These are phyloP conservation scores for Harpagoxenus sublaevis DNA, from an alignment of 2,888 invertebrate genomes.

Conservation along the genomic window DNA sequence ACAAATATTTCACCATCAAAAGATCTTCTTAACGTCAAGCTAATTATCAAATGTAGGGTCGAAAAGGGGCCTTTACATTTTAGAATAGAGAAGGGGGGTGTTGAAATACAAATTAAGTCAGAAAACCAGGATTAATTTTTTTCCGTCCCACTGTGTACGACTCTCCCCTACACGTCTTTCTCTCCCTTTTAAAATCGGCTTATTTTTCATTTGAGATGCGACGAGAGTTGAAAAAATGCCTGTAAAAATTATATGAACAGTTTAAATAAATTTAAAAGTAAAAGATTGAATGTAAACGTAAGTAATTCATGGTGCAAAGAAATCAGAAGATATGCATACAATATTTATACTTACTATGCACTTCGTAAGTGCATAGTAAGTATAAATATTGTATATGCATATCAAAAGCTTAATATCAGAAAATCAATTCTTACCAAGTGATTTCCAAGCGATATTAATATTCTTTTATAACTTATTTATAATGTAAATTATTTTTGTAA, in stretches of 20 bases:
- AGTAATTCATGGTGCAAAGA: not conserved
- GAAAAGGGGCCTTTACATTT: no score
- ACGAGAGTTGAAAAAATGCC: not conserved
- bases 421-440: not conserved
- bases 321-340: not conserved
- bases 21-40: no score
- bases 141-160: no score
- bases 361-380: not conserved
- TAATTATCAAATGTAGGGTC: no score
- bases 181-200: not conserved
- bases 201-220: not conserved
- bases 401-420: not conserved
- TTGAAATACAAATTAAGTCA: no score
- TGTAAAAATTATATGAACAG: not conserved
- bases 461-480: not conserved
- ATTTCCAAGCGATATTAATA: not conserved
- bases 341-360: no score
- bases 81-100: no score
- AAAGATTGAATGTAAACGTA: not conserved
- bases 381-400: not conserved
- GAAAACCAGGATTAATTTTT: no score
- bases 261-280: not conserved
- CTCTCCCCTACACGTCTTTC: not conserved
- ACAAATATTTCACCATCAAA: no score
- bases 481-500: not conserved